These are phyloP conservation scores for Ametastegia equiseti DNA, from an alignment of 2,888 invertebrate species.

Conservation along the genomic window DNA sequence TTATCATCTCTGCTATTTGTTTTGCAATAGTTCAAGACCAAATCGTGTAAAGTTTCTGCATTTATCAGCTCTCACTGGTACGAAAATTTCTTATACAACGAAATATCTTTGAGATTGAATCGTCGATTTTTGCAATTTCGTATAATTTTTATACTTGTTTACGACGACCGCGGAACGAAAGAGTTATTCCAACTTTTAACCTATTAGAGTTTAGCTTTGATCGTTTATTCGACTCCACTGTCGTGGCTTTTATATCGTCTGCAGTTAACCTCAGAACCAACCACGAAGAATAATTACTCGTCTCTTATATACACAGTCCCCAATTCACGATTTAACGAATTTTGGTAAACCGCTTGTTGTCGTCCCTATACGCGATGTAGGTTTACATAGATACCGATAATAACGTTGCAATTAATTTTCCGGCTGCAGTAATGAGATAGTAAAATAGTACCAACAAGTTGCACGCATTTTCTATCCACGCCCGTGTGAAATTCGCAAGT, in stretches of 20 bases:
- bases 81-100: too few species aligned
- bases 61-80: too few species aligned
- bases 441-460: not conserved
- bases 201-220: not conserved
- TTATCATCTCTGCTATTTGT: not conserved
- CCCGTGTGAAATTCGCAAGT: not conserved
- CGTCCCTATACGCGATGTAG: not conserved
- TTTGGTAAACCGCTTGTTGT: not conserved
- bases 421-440: not conserved
- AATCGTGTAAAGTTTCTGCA: not conserved
- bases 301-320: not conserved
- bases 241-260: not conserved
- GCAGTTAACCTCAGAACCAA: not conserved
- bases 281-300: constrained; percentile 2
- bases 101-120: not conserved
- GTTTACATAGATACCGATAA: not conserved
- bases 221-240: not conserved
- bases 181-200: not conserved
- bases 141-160: not conserved
- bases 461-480: too few species aligned
- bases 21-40: not conserved
- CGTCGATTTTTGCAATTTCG: not conserved
- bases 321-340: not conserved
- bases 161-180: not conserved
- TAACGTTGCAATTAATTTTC: not conserved